These are phyloP conservation scores for Sclerodermus sp. DNA, from an alignment of 2,888 invertebrate genomes.

Conservation along the genomic window DNA sequence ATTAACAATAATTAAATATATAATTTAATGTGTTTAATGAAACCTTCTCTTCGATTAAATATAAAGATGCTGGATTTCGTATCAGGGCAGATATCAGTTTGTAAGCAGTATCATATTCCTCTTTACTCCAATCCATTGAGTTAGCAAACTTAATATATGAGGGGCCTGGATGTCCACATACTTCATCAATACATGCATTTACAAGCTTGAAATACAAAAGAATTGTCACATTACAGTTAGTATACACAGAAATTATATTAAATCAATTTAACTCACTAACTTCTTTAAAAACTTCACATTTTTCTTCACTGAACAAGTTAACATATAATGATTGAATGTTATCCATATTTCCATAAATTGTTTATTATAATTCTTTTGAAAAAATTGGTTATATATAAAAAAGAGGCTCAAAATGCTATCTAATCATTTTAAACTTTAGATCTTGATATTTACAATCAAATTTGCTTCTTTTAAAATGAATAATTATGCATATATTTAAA, in stretches of 20 bases:
- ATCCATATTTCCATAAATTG: too few relatives aligned
- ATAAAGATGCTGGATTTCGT: constrained; percentile 39
- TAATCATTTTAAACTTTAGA: too few relatives aligned
- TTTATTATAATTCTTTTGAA: too few relatives aligned
- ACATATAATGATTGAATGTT: constrained; percentile 21
- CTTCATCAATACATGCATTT: constrained; percentile 49
- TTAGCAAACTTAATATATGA: constrained; percentile 38
- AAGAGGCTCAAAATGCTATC: too few relatives aligned
- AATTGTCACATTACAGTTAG: background rate
- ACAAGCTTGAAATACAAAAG: constrained; percentile 35
- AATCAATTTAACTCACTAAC: constrained; percentile 13
- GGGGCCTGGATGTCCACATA: constrained; percentile 44
- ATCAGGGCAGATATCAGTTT: constrained; percentile 36
- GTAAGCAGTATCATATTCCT: constrained; percentile 38
- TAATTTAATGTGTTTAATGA: too few relatives aligned
- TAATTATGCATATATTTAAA: too few relatives aligned
- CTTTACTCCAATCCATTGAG: constrained; percentile 41
- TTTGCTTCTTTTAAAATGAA: too few relatives aligned
- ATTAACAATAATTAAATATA: too few relatives aligned
- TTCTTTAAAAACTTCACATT: constrained; percentile 31
- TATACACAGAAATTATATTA: background rate
- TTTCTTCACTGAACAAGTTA: constrained; percentile 33
- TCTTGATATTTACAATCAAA: too few relatives aligned
- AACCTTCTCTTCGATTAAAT: constrained; percentile 44
- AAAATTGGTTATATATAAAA: too few relatives aligned